Evolutionary conservation across 2,797 vertebrate species (phyloP), one percentile per base, ranked within the genome.

Genomic region (Sebastes taczanowskii): DNA sequence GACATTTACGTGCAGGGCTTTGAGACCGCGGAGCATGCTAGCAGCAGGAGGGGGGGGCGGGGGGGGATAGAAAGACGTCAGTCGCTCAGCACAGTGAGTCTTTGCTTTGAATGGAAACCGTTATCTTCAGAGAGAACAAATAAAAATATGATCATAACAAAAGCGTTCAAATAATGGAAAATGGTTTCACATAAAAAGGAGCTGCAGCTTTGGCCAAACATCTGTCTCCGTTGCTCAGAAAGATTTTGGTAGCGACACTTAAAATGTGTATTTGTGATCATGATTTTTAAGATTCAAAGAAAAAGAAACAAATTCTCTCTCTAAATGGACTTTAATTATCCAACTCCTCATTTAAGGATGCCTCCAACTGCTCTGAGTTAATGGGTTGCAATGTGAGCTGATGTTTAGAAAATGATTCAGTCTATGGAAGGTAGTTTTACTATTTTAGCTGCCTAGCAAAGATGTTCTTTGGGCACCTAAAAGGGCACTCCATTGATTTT

Each of bases 1-100:
- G 86, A 92, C 84, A 89, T 90, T 91, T 91, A 78, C 62, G 56
- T 77, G 46, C 46, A 49, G 34, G 74, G 61, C 79, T 80, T 58
- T 61, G 80, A 78, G 84, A 86, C 53, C 27, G 67, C 14, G 1
- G 74, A 77, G 75, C 34, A 75, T 71, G 64, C 71, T 68, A 61
- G 76, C 67, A 69, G 68, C 9, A 7, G 34, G 52, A 42, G 63
- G 11, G 7, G 7, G 30, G 7, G 63, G 11, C 6, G 7, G 30
- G 7, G 7, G 6, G 49, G 71, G 80, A 84, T 77, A 85, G 87
- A 80, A 58, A 60, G 79, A 74, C 2, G 46, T 66, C 75, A 65
- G 62, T 49, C 23, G 6, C 29, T 71, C 27, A 8, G 49, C 60
- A 55, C 23, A 74, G 42, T 2, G 3, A 72, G 49, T 53, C 70